phyloP scores from a whole-genome alignment of 2,888 invertebrate species.

The Ormyrus nitidulus region DNA sequence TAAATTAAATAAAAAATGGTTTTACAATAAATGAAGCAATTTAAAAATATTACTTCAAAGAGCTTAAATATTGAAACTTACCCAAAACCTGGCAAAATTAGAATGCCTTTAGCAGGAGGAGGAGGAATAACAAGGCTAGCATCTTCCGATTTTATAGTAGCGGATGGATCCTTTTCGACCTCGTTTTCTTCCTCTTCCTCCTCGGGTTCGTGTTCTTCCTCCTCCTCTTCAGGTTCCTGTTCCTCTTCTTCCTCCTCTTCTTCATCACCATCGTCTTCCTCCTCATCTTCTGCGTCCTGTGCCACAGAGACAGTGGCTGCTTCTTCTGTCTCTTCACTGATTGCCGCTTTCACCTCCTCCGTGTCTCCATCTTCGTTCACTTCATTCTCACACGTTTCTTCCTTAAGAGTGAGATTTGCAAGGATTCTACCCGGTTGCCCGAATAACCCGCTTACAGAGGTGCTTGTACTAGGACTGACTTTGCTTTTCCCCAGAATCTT shows the following conservation, averaged over 20 bases:
- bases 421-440: conserved; percentile 3
- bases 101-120: conserved; percentile 78
- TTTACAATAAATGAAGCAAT: background rate
- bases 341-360: conserved; percentile 35
- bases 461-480: conserved; percentile 8
- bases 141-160: conserved; percentile 48
- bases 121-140: conserved; percentile 68
- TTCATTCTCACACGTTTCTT: conserved; percentile 3
- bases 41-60: background rate
- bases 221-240: conserved; percentile 58
- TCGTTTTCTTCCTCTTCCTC: conserved; percentile 60
- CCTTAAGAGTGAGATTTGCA: background rate
- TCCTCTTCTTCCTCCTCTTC: conserved; percentile 62
- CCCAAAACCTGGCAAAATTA: conserved; percentile 78
- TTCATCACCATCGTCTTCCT: conserved; percentile 63
- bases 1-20: background rate
- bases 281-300: conserved; percentile 54
- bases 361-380: conserved; percentile 50
- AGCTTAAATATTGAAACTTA: conserved; percentile 59
- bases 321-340: conserved; percentile 52
- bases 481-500: conserved; percentile 56
- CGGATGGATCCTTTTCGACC: conserved; percentile 59
- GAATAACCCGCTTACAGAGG: background rate
- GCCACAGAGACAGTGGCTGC: conserved; percentile 12
- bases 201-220: conserved; percentile 54